Evolutionary conservation across 2,888 invertebrate genomes (phyloP), one percentile per base, ranked within the genome.

Genomic region (Rhaphigaster nebulosa): DNA sequence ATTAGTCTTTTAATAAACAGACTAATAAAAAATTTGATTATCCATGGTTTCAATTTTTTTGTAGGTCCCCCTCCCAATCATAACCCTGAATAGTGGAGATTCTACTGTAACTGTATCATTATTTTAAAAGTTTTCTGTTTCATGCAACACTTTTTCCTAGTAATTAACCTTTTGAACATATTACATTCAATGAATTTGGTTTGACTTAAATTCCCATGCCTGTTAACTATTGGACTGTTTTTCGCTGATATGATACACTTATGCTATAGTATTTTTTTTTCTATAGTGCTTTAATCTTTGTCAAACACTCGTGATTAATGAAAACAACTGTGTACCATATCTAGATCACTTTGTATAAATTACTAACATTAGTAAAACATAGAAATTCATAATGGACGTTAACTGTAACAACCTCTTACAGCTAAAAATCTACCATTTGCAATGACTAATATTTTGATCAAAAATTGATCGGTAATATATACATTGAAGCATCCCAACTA

Each of bases 391-490:
- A 41, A 90, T 90, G 90, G 90, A 90, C 90, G 90, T 84, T 90
- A 87, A 90, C 84, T 90, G 90, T 90, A 90, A 90, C 90, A 90
- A 90, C 90, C 87, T 87, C 90, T 90, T 90, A 90, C 87, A 56
- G 87, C 87, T 87, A 87, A 90, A 52, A 90, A 56, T 65, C 90
- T 84, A 84, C 23, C 56, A 84, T 90, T 88, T 90, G 84, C 56
- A 87, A 90, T 45, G 84, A 90, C 90, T 90, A 90, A 84, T 76
- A 84, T 60, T 54, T 89, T 45, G 89, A 70, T 52, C 70, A 50
- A 38, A 41, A 87, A 50, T 29, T 52, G 84, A 87, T 90, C 87
- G n/a, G 56, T 60, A 23, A 87, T 90, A 41, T 90, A 90, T 70
- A 90, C 60, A 90, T 45, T 80, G 52, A 90, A 90, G 90, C 87